Base-by-base conservation (phyloP, 2,113 vertebrate species). In the Amphiprion percula region DNA sequence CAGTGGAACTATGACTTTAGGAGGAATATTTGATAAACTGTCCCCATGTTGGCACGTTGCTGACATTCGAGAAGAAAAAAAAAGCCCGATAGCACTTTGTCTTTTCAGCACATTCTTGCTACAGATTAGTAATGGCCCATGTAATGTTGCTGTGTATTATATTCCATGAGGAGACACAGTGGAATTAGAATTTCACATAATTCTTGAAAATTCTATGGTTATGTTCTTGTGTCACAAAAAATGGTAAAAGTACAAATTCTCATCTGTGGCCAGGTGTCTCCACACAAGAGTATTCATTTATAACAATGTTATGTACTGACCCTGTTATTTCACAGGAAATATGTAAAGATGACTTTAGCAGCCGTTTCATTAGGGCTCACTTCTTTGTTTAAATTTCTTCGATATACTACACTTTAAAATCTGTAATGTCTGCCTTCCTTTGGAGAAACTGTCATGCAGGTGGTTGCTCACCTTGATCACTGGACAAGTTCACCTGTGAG, bases 1-100 rank as follows among this genome's bases (percentile, higher is more conserved):
- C 85, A 86, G 83, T 63, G 63, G 52, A 84, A 85, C 67, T 71
- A 66, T 89, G 83, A 90, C 88, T 90, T 88, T 63, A 84, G 82
- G 73, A 78, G 44, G 64, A 89, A 88, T 72, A 84, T 78, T 81
- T 84, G 82, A 87, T 69, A 58, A 87, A 89, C 24, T 79, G 74
- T 74, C 62, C 26, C 8, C 11, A 49, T 69, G 78, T 83, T 84
- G 84, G 83, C 82, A 83, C 24, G 33, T 17, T 83, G 85, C 80
- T 90, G 79, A 90, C 80, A 83, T 83, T 56, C 60, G 54, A 39
- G 33, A 39, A 26, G 70, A 68, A 37, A 74, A 71, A 37, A 62
- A 53, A 68, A 39, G 47, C 69, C 76, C 53, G 7, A 30, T 4
- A 56, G 82, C 61, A 50, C 16, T 84, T 85, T 78, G 79, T 84